Base-by-base conservation (phyloP, 2,888 invertebrate species). In the Phengaris alcon region DNA sequence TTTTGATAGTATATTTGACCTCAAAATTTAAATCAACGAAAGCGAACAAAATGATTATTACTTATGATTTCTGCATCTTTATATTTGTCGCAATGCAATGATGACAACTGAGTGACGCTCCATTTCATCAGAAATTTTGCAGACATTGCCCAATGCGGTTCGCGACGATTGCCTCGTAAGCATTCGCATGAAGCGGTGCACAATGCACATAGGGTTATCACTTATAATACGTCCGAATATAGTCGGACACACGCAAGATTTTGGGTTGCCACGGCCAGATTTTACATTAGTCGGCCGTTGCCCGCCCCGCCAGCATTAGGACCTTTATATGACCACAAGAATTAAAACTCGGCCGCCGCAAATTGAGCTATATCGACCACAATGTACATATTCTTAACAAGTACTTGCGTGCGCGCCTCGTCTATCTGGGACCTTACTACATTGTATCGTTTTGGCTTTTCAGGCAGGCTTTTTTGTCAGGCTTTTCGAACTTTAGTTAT, bases 61-160 rank as follows among this genome's bases (percentile, higher is more conserved):
- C 10, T 9, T 52, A 35, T 64, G 64, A 64, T 35, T 59, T 64
- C 12, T 64, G 64, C 64, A 35, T 35, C 35, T 64, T 35, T 4
- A 52, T 52, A 0, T 10, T 35, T 64, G 64, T 35, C 64, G 64
- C 35, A 64, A 64, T 9, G 10, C 35, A 12, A 10, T 64, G 59
- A 59, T 15, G 12, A 22, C 64, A 35, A 6, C 64, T 35, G 64
- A 64, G 64, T 35, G 64, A 22, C 64, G 64, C 64, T 64, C 64
- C 35, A 64, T 64, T 64, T 64, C 64, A 64, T 64, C 64, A 64
- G 6, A 35, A 12, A 64, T 64, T 64, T 64, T 64, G 64, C 64
- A 64, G 35, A 64, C 35, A 64, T 64, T 35, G 64, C 22, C 64
- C 35, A 64, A 64, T 35, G 6, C 59, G 4, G 9, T 57, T 59